Percentiles rank a stretch among this genome's conserved stretches.
phyloP scores from a whole-genome alignment of 1,140 invertebrate species.

The Pseudomyrmex sp. region DNA sequence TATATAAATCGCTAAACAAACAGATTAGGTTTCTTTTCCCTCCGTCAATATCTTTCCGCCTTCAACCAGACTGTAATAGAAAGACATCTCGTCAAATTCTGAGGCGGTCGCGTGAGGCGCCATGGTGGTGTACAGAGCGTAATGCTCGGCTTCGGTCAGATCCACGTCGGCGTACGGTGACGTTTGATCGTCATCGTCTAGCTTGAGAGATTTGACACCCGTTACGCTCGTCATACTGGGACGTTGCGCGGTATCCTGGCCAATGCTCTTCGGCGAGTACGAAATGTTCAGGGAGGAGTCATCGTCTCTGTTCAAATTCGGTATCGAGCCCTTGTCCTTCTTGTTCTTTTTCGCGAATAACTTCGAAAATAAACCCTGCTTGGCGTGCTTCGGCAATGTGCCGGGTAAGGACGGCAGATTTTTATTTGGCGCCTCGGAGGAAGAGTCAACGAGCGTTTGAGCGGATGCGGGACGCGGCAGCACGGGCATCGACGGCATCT shows the following conservation, averaged over 20 bases:
- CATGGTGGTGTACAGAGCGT: constrained; percentile 93
- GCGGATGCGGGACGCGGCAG: constrained; percentile 82
- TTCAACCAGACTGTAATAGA: constrained; percentile 94
- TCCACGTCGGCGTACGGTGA: constrained; percentile 84
- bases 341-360: constrained; percentile 86
- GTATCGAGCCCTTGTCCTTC: constrained; percentile 81
- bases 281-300: constrained; percentile 49
- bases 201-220: constrained; percentile 69
- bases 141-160: constrained; percentile 94
- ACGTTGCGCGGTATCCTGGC: constrained; percentile 61
- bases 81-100: constrained; percentile 94
- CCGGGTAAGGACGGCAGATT: constrained; percentile 82
- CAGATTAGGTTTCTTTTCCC: constrained; percentile 73
- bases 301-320: constrained; percentile 54
- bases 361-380: constrained; percentile 89
- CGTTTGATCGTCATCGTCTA: constrained; percentile 75
- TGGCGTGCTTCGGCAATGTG: constrained; percentile 86
- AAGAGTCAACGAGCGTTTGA: constrained; percentile 76
- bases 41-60: constrained; percentile 88
- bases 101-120: constrained; percentile 93
- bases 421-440: constrained; percentile 78
- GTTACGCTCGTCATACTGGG: constrained; percentile 68
- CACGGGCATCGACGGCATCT: constrained; percentile 85
- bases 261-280: constrained; percentile 53
- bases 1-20: neutral